Percentiles rank a stretch among this genome's conserved stretches.
Conservation (phyloP, 2,113 vertebrate genomes). For the Silurus meridionalis region DNA sequence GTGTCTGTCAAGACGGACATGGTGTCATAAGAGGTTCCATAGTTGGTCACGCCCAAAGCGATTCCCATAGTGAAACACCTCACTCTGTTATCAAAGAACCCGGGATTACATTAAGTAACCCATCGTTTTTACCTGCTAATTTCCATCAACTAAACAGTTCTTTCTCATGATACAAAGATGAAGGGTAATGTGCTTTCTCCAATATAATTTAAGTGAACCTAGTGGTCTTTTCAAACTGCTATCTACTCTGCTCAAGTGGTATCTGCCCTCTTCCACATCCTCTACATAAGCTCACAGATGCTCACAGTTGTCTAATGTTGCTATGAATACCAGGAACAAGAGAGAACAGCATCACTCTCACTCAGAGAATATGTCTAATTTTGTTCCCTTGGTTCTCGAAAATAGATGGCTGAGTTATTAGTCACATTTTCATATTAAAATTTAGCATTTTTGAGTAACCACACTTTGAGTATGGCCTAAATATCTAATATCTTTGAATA, state of each 20-base stretch:
- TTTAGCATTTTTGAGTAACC: too few species aligned
- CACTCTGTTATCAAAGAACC: too few species aligned
- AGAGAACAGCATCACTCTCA: background rate
- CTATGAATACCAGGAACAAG: background rate
- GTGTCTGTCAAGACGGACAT: too few species aligned
- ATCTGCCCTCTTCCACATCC: background rate
- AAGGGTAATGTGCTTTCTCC: background rate
- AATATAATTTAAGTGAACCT: background rate
- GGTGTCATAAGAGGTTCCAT: too few species aligned
- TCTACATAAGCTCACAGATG: background rate
- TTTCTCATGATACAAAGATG: background rate
- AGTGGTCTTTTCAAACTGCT: background rate
- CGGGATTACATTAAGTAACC: too few species aligned
- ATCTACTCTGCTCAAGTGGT: background rate
- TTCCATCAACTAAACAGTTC: background rate
- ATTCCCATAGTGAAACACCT: too few species aligned
- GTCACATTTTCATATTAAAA: background rate
- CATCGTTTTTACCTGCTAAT: background rate
- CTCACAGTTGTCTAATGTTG: background rate
- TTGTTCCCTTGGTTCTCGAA: background rate
- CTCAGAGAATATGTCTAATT: background rate
- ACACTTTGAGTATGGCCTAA: too few species aligned
- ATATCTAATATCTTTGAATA: background rate
- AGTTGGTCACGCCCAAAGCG: too few species aligned
- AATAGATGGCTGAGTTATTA: too few species aligned